Base-by-base conservation (phyloP, 2,888 invertebrate genomes). In the Candidula unifasciata region DNA sequence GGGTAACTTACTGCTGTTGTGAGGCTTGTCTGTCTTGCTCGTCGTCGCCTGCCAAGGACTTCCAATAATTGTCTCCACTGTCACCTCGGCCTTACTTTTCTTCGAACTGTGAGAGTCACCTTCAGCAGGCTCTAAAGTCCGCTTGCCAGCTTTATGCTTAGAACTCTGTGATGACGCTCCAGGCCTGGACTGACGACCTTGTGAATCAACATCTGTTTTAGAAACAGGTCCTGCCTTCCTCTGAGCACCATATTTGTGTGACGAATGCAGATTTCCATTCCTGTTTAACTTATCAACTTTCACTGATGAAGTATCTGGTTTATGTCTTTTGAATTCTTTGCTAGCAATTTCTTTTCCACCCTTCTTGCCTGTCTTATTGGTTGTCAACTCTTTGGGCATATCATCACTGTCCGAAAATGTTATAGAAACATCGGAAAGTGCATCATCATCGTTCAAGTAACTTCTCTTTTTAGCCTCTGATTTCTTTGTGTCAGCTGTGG, bases 371-470 rank as follows among this genome's bases (percentile, higher is more conserved):
- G n/a, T 73, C 16, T 24, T 71, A 16, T n/a, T 73, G 73, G 10
- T 52, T 52, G 16, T 33, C n/a, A 74, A 18, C 30, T 64, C 37
- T n/a, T 64, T 27, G 2, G 37, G 24, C 3, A 69, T 3, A 6
- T 82, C 74, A 60, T 82, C 82, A 73, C 57, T 57, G 54, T 81
- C 81, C 73, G 82, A 82, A 0, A 82, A 30, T n/a, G 54, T 74
- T 10, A 74, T 74, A 64, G 82, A 74, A 27, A 74, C 27, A 64
- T 82, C 74, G 33, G 82, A 82, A 2, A 74, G 60, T 21, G 74
- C n/a, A 44, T 52, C 44, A 44, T 64, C 64, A 10, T 73, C 74
- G 64, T 81, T 73, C 35, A 60, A 60, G 35, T 35, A 37, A 18
- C 18, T 33, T 3, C n/a, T 78, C 2, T 78, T 64, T n/a, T 77